Evolutionary conservation across 53 echinoderm and acorn worm species (phyloP).

Genomic region (Holothuria scabra): DNA sequence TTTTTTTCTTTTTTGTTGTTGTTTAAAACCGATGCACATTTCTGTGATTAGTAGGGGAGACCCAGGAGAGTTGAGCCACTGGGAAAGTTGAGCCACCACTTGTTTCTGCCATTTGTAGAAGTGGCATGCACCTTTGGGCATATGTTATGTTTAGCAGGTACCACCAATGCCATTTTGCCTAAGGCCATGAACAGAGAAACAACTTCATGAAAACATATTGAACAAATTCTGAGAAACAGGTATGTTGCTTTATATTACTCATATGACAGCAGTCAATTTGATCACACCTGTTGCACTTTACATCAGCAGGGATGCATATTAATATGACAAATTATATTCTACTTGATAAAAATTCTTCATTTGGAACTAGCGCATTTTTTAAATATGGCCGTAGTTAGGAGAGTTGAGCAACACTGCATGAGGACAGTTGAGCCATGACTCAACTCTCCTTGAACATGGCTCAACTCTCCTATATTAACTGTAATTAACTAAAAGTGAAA

Average conservation of each 20-base stretch:
- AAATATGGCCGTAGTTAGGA: conserved; percentile 63
- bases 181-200: conserved; percentile 37
- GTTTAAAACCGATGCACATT: no score
- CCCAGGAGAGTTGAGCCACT: conserved; percentile 71
- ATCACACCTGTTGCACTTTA: neutral
- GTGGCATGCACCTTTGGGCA: conserved; percentile 29
- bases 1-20: no score
- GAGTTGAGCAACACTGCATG: conserved; percentile 66
- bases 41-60: no score
- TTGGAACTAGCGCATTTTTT: conserved; percentile 47
- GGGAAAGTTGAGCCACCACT: no score
- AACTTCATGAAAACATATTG: conserved; percentile 38
- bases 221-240: conserved; percentile 40
- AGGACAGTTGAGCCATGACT: conserved; percentile 66
- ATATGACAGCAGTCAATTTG: conserved; percentile 45
- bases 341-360: no score
- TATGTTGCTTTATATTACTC: no score
- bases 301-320: neutral
- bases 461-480: conserved; percentile 52
- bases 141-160: conserved; percentile 45
- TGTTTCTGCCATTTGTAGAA: conserved; percentile 38
- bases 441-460: no score
- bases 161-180: conserved; percentile 47
- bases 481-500: no score
- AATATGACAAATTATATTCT: no score